phyloP scores from a whole-genome alignment of 2,113 vertebrate species.

The Hydrolagus affinis region DNA sequence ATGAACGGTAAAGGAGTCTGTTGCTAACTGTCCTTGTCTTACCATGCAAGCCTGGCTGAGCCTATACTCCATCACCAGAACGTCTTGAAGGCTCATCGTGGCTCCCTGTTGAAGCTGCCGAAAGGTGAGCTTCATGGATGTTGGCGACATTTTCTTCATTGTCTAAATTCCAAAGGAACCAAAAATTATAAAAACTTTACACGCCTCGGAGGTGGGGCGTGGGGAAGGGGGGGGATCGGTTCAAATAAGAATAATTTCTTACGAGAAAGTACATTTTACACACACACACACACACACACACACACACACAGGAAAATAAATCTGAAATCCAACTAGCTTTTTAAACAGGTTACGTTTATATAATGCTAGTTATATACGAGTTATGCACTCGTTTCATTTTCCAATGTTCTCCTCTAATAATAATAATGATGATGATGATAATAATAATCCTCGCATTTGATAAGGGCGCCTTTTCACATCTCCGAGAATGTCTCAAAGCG shows the following conservation, averaged over 20 bases:
- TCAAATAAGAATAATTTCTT: background rate
- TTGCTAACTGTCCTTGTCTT: conserved; percentile 38
- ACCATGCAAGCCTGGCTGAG: conserved; percentile 87
- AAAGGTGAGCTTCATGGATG: conserved; percentile 78
- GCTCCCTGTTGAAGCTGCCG: conserved; percentile 72
- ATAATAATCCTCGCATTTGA: no score
- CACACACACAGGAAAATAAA: no score
- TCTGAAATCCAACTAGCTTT: background rate
- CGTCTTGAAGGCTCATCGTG: conserved; percentile 69
- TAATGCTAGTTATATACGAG: no score
- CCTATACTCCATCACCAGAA: conserved; percentile 83
- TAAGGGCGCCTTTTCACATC: no score
- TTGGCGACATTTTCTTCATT: conserved; percentile 84
- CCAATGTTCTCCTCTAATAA: background rate
- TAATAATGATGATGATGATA: no score
- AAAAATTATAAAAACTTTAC: conserved; percentile 34
- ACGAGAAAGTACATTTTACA: no score
- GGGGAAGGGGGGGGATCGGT: no score
- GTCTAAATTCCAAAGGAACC: conserved; percentile 48
- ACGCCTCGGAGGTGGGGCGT: no score
- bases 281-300: no score
- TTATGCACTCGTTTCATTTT: background rate
- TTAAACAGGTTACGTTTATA: no score
- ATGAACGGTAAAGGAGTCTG: background rate
- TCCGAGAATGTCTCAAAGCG: no score